These are phyloP conservation scores for Embiotoca jacksoni DNA, from an alignment of 2,113 vertebrate species.

Conservation along the genomic window DNA sequence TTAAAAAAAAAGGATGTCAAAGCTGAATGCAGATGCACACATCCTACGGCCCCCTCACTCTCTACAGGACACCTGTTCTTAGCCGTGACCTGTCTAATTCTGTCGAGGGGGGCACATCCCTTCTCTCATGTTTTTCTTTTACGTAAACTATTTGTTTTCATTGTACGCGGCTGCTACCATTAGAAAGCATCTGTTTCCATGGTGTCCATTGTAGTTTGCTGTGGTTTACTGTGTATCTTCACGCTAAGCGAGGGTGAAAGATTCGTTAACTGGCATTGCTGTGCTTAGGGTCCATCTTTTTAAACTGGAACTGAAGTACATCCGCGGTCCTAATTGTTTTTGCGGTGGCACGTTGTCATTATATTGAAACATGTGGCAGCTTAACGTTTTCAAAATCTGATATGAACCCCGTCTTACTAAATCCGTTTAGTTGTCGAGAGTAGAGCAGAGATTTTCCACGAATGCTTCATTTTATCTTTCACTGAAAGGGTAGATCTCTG, in stretches of 20 bases:
- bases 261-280: constrained; percentile 1
- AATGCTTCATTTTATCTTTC: constrained; percentile 31
- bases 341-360: constrained; percentile 5
- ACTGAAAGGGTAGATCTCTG: constrained; percentile 1
- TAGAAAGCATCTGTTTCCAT: too few relatives aligned
- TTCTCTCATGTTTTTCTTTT: too few relatives aligned
- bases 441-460: constrained; percentile 17
- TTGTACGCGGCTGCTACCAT: not conserved
- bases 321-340: constrained; percentile 15
- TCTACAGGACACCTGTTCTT: too few relatives aligned
- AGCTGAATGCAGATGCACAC: too few relatives aligned
- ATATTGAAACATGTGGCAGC: constrained; percentile 25
- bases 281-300: constrained; percentile 11
- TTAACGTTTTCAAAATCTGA: constrained; percentile 47
- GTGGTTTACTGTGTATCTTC: not conserved
- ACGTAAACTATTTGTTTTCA: not conserved
- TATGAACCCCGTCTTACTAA: constrained; percentile 27
- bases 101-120: too few relatives aligned
- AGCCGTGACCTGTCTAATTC: too few relatives aligned
- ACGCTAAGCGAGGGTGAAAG: constrained; percentile 29
- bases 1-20: too few relatives aligned
- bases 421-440: constrained; percentile 33
- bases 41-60: too few relatives aligned
- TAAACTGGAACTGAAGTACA: constrained; percentile 21
- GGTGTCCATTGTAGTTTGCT: not conserved